A percentile compares a stretch with the other conserved stretches of the same genome.
phyloP scores from a whole-genome alignment of 2,888 invertebrate genomes.

The Nephrocerus scutellatus region DNA sequence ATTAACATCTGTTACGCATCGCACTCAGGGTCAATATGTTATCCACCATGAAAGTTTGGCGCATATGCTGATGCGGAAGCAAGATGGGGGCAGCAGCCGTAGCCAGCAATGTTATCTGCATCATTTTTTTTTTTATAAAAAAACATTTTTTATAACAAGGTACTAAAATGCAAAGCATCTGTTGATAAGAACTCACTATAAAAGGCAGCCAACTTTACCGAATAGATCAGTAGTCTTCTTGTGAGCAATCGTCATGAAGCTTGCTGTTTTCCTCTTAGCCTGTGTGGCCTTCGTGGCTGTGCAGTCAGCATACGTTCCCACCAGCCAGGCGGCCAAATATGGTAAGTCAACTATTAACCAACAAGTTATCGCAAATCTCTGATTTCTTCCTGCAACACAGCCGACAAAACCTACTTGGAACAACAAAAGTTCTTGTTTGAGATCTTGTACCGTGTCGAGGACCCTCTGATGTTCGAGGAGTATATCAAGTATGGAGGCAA shows the following conservation, averaged over 20 bases:
- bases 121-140: too few species aligned
- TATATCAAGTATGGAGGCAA: constrained; percentile 27
- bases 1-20: too few species aligned
- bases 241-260: constrained; percentile 26
- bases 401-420: constrained; percentile 30
- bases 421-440: constrained; percentile 37
- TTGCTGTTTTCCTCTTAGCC: constrained; percentile 25
- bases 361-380: too few species aligned
- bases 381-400: too few species aligned
- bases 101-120: too few species aligned
- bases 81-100: too few species aligned
- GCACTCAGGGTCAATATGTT: too few species aligned
- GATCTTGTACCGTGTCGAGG: constrained; percentile 28
- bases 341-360: too few species aligned
- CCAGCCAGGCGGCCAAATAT: constrained; percentile 26
- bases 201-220: not conserved
- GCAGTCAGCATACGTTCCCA: constrained; percentile 18
- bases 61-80: too few species aligned
- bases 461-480: constrained; percentile 33
- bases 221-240: constrained; percentile 21
- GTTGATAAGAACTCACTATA: constrained; percentile 7
- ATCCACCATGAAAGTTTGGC: too few species aligned
- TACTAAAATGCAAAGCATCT: not conserved
- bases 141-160: too few species aligned
- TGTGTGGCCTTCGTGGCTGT: constrained; percentile 24